Conservation (phyloP, 2,888 invertebrate species). For the Hypolimnas misippus region DNA sequence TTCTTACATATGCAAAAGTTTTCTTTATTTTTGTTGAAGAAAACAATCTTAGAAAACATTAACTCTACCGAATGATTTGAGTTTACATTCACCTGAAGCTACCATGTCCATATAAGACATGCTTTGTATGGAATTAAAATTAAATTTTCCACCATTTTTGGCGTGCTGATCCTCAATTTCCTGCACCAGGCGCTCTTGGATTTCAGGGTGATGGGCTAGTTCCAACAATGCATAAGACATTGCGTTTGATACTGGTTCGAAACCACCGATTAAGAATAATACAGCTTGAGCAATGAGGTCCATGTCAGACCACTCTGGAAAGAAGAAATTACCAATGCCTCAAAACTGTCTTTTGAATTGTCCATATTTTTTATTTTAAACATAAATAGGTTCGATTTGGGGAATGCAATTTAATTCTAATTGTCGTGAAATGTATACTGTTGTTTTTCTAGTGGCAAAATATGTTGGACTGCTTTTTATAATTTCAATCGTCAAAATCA, state of each 20-base stretch:
- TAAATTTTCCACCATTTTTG: slow-evolving; percentile 69
- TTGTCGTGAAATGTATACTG: no score
- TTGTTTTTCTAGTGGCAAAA: no score
- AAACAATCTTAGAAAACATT: no score
- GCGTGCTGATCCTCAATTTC: slow-evolving; percentile 80
- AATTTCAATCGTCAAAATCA: no score
- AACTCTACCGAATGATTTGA: no score
- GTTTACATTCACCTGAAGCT: slow-evolving; percentile 70
- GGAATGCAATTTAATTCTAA: no score
- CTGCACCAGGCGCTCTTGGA: slow-evolving; percentile 79
- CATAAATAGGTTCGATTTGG: no score
- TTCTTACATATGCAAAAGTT: no score
- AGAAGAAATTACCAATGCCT: no score
- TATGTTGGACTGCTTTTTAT: no score
- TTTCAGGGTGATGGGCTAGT: slow-evolving; percentile 82
- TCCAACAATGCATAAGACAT: slow-evolving; percentile 83
- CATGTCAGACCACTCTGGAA: slow-evolving; percentile 64
- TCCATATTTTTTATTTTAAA: slow-evolving; percentile 50
- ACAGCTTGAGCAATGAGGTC: slow-evolving; percentile 78
- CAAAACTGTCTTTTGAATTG: no score
- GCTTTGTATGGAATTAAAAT: slow-evolving; percentile 77
- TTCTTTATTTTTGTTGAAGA: no score
- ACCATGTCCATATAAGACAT: slow-evolving; percentile 86
- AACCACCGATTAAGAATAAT: slow-evolving; percentile 84
- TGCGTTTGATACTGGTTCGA: slow-evolving; percentile 74